Evolutionary conservation across 92 coral and sea anemone genomes (phyloP), one percentile per base, ranked within the genome.

Genomic region (Umimayanthus kanabou): DNA sequence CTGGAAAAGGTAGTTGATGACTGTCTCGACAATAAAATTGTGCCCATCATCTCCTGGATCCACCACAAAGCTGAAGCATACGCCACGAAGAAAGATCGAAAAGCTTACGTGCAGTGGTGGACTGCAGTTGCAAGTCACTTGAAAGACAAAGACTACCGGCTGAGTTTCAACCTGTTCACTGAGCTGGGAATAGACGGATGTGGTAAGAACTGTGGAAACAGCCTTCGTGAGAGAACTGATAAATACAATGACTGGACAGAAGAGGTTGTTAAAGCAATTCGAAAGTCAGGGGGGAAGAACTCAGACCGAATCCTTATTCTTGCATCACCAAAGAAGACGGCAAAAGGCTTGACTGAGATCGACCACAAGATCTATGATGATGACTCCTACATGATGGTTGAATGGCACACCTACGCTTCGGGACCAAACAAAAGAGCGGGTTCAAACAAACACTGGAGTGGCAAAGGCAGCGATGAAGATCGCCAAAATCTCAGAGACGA

Each of bases 121-220:
- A 88, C 50, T 53, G n/a, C 39, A 42, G 96, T 94, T 43, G 96
- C 96, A 16, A 65, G 66, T 3, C 84, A 85, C 42, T 61, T 94
- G 1, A 90, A 76, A 84, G 80, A 92, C 77, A 94, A 73, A 78
- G 88, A 92, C 87, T 92, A 94, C 65, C 73, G 88, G 39, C 89
- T 94, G 20, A 85, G 96, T 49, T 94, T 94, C 80, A 94, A 94
- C 76, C 93, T 94, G n/a, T 94, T 94, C 67, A 94, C 96, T 26
- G 96, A 94, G 89, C 90, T 94, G 65, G 96, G 96, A 1, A 29
- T 86, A 8, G 95, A 90, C 73, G 90, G 13, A 0, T 93, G 94
- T 15, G 81, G 85, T 4, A 29, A 87, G 45, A 66, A 65, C 90
- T 90, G 95, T 55, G 71, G 57, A 55, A 73, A 92, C 49, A 94